Evolutionary conservation across 2,113 vertebrate genomes (phyloP).

Genomic region (Lates calcarifer): DNA sequence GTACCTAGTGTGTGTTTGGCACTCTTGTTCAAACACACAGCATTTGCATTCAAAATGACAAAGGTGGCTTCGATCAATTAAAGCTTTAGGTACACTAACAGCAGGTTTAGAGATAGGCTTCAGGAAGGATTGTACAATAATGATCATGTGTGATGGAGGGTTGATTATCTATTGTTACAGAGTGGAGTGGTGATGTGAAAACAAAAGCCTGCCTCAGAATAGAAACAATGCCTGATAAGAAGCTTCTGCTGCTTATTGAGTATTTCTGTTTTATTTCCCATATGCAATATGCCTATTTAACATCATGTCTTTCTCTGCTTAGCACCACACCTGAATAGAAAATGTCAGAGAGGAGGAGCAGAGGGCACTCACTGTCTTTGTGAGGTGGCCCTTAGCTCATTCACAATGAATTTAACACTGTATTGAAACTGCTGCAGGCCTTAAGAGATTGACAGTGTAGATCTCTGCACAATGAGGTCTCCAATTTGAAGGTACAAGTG

Average conservation of each 20-base stretch:
- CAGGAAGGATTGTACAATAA: conserved; percentile 8
- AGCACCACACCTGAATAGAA: conserved; percentile 17
- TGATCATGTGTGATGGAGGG: conserved; percentile 10
- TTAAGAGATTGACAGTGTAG: conserved; percentile 23
- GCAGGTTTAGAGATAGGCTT: conserved; percentile 12
- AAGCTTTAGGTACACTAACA: conserved; percentile 7
- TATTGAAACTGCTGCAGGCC: conserved; percentile 27
- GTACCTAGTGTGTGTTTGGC: neutral
- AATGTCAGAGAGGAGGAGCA: neutral
- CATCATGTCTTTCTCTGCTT: conserved; percentile 7
- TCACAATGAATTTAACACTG: conserved; percentile 31
- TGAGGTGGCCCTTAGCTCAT: conserved; percentile 3
- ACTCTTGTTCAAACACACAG: neutral
- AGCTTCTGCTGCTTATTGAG: neutral
- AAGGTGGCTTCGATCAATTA: neutral
- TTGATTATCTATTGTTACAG: conserved; percentile 41
- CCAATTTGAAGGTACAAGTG: conserved; percentile 32
- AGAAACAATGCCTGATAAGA: neutral
- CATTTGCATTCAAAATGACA: conserved; percentile 40
- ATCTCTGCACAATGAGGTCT: conserved; percentile 24
- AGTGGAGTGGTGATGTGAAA: neutral
- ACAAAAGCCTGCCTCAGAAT: conserved; percentile 25
- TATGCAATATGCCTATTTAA: conserved; percentile 8
- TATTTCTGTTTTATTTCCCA: conserved; percentile 26
- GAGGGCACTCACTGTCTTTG: conserved; percentile 3